phyloP scores from a whole-genome alignment of 1,140 invertebrate species.

The Physella acuta region DNA sequence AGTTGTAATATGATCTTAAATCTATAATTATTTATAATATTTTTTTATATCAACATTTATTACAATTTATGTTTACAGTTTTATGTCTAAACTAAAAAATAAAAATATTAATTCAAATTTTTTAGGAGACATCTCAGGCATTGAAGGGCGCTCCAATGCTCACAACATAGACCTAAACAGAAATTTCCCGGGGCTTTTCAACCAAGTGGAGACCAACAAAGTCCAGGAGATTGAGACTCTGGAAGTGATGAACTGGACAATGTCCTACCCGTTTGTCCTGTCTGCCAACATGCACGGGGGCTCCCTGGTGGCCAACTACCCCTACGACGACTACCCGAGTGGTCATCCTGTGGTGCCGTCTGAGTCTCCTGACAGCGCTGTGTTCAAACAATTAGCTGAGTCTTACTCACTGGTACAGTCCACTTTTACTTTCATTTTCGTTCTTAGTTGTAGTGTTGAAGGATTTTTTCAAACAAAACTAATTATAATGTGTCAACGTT shows the following conservation, averaged over 20 bases:
- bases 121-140: constrained; percentile 12
- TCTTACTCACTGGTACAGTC: constrained; percentile 73
- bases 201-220: constrained; percentile 63
- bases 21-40: too few relatives aligned
- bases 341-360: constrained; percentile 57
- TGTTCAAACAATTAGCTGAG: constrained; percentile 81
- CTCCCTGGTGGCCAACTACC: constrained; percentile 86
- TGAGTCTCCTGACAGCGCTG: constrained; percentile 77
- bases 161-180: constrained; percentile 87
- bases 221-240: constrained; percentile 88
- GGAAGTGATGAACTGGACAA: constrained; percentile 90
- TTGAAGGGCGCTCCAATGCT: constrained; percentile 77
- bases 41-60: too few relatives aligned
- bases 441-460: too few relatives aligned
- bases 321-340: constrained; percentile 68
- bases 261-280: constrained; percentile 84
- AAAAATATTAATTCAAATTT: background rate
- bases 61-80: too few relatives aligned
- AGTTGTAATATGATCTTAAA: too few relatives aligned
- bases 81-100: too few relatives aligned
- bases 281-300: constrained; percentile 96
- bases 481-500: too few relatives aligned
- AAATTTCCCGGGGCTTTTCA: constrained; percentile 92
- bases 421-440: background rate
- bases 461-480: background rate